phyloP scores from a whole-genome alignment of 2,888 invertebrate genomes.

The Vanessa cardui region DNA sequence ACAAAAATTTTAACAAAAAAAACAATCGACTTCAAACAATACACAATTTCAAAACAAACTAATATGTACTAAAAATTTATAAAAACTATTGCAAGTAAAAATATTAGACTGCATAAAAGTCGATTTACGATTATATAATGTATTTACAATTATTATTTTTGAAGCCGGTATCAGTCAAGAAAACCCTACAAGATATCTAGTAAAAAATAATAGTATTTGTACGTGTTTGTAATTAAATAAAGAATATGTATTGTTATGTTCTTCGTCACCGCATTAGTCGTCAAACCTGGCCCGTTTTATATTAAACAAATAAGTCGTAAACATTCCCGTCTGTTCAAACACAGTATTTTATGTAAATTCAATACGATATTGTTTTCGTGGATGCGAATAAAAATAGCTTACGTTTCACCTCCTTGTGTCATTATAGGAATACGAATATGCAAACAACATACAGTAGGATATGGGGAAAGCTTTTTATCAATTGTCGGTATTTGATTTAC shows the following conservation, averaged over 20 bases:
- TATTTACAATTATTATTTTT: too few species aligned
- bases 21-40: too few species aligned
- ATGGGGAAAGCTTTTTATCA: neutral
- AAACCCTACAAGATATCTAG: too few species aligned
- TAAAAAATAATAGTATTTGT: too few species aligned
- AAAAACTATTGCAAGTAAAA: too few species aligned
- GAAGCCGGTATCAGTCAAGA: too few species aligned
- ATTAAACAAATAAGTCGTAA: neutral
- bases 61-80: too few species aligned
- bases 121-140: too few species aligned
- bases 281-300: neutral
- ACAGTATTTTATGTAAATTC: slow-evolving; percentile 1
- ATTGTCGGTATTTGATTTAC: slow-evolving; percentile 1
- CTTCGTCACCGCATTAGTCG: neutral
- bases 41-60: too few species aligned
- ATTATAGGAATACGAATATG: slow-evolving; percentile 3
- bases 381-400: slow-evolving; percentile 6
- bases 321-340: neutral
- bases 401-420: neutral
- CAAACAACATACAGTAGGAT: neutral
- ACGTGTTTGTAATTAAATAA: neutral
- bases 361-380: neutral
- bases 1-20: too few species aligned
- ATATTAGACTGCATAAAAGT: too few species aligned
- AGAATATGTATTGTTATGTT: neutral